phyloP scores from a whole-genome alignment of 2,113 vertebrate genomes.

The Piliocolobus tephrosceles region DNA sequence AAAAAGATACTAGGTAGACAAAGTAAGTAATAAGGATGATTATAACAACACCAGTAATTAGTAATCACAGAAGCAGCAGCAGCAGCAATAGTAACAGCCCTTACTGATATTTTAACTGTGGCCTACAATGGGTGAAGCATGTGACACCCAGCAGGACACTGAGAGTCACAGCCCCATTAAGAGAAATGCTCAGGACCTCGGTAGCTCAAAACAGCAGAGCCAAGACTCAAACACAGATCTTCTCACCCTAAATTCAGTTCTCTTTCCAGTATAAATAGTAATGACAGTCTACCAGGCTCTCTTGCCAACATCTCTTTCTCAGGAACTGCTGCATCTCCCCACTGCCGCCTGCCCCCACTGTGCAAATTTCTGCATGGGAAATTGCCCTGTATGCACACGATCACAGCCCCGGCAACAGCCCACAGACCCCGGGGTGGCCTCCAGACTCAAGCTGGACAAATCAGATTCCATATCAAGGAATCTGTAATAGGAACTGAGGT shows the following conservation, averaged over 20 bases:
- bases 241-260: not conserved
- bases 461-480: not conserved
- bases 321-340: not conserved
- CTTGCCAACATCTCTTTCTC: not conserved
- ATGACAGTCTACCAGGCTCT: not conserved
- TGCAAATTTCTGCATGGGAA: not conserved
- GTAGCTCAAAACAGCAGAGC: not conserved
- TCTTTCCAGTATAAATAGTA: not conserved
- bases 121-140: not conserved
- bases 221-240: not conserved
- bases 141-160: not conserved
- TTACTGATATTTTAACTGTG: not conserved
- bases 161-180: not conserved
- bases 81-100: not conserved
- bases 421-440: too few relatives aligned
- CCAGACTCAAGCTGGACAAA: not conserved
- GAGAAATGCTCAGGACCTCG: not conserved
- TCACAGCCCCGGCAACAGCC: not conserved
- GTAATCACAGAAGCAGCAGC: not conserved
- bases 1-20: too few relatives aligned
- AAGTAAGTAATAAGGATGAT: not conserved
- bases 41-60: not conserved
- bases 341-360: accelerated
- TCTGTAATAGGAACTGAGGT: not conserved
- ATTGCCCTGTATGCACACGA: not conserved